A percentile compares a stretch with the other conserved stretches of the same genome.
Evolutionary conservation across 1,140 invertebrate species (phyloP).

Genomic region (Vanessa atalanta): DNA sequence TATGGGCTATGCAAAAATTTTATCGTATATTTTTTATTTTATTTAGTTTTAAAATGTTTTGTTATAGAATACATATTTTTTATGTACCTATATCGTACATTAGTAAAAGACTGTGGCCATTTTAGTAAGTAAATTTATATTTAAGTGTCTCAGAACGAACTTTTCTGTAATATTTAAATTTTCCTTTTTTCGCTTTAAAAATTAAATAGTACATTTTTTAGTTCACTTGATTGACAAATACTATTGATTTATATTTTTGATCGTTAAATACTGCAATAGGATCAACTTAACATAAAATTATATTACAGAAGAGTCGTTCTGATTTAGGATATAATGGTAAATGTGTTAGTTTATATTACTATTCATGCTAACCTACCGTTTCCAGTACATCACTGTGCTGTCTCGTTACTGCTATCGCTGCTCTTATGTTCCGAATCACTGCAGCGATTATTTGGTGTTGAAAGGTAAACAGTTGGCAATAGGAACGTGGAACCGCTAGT

Average conservation of each 20-base stretch:
- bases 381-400: conserved; percentile 7
- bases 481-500: not conserved
- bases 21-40: too few relatives aligned
- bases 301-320: conserved; percentile 19
- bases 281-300: too few relatives aligned
- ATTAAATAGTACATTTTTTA: not conserved
- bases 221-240: not conserved
- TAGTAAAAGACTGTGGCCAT: conserved; percentile 5
- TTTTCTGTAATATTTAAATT: conserved; percentile 17
- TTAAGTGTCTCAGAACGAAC: conserved; percentile 3
- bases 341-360: conserved; percentile 23
- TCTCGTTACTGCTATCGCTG: conserved; percentile 29
- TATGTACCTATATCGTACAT: not conserved
- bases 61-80: not conserved
- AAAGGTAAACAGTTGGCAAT: conserved; percentile 19
- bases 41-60: too few relatives aligned
- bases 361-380: conserved; percentile 18
- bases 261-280: too few relatives aligned
- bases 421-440: conserved; percentile 45
- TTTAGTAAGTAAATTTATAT: conserved; percentile 1
- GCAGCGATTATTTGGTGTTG: conserved; percentile 32
- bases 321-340: conserved; percentile 19
- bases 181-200: not conserved
- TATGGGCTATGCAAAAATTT: too few relatives aligned
- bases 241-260: too few relatives aligned